Conservation (phyloP, 2,888 invertebrate species). For the Chalcis sispes region DNA sequence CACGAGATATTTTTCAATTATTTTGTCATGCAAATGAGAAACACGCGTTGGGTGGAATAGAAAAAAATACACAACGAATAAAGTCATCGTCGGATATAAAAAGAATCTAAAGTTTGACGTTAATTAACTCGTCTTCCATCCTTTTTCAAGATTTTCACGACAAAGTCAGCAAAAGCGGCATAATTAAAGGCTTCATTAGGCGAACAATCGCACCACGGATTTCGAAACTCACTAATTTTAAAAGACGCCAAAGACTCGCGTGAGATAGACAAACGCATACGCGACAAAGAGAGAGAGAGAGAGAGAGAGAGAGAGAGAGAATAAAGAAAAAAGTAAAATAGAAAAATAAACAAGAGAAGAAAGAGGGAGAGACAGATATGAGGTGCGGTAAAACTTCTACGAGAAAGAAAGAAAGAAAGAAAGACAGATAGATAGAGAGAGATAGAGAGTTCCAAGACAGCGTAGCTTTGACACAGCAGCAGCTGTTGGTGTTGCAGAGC, state of each 20-base stretch:
- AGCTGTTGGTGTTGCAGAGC: conserved; percentile 1
- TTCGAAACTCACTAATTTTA: conserved; percentile 14
- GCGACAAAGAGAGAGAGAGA: too few relatives aligned
- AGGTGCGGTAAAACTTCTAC: background rate
- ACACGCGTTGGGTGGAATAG: too few relatives aligned
- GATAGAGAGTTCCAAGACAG: background rate
- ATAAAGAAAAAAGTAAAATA: background rate
- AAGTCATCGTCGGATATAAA: background rate
- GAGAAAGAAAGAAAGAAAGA: conserved; percentile 1
- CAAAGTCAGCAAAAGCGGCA: background rate
- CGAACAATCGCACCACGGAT: background rate
- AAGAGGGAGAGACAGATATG: background rate
- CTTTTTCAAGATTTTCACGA: background rate
- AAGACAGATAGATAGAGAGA: conserved; percentile 4
- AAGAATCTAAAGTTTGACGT: background rate
- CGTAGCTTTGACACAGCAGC: too few relatives aligned
- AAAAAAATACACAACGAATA: too few relatives aligned
- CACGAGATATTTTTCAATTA: too few relatives aligned
- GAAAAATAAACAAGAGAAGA: background rate
- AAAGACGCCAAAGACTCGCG: too few relatives aligned
- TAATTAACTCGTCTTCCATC: background rate
- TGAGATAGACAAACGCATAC: too few relatives aligned
- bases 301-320: too few relatives aligned
- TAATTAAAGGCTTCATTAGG: conserved; percentile 2
- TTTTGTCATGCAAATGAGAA: too few relatives aligned